Evolutionary conservation across 2,888 invertebrate genomes (phyloP), one percentile per base, ranked within the genome.

Genomic region (Neoscelio sp.): DNA sequence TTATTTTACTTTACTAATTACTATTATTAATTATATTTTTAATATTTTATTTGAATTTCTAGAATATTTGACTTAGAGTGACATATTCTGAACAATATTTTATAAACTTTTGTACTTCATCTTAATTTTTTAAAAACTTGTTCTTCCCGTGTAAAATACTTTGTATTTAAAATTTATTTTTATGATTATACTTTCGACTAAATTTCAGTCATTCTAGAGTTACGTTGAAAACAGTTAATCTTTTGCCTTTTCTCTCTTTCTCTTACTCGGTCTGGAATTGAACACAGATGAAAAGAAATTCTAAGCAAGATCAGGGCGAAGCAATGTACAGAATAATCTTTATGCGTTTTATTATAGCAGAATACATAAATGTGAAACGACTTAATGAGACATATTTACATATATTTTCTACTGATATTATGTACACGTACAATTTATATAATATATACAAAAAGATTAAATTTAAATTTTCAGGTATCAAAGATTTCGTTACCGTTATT

Each of bases 251-350:
- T 54, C 54, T 17, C 10, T n/a, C 4, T 12, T 35, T 10, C 35
- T 12, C 12, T 35, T 5, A 35, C 12, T 35, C 35, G 6, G 4
- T 35, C 35, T 12, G 35, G 12, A 35, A 35, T 35, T 50, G n/a
- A 56, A 26, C 40, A 26, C 13, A 26, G 23, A 15, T 40, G 40
- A 56, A 56, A 56, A 40, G 26, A 56, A 56, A 56, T 40, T 56
- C 56, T 56, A 40, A 56, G 26, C 56, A 56, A 56, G 56, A 56
- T 56, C 15, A 26, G 23, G 23, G 40, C 15, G 13, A 56, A 56
- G 56, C 30, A 50, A 50, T 56, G 26, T 26, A 26, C 56, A 26
- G 26, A 56, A 35, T 56, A 54, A 54, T 54, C 54, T 38, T 54
- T 38, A 35, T 38, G 23, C 38, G 23, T 52, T 54, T 38, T 38